phyloP scores from a whole-genome alignment of 2,113 vertebrate genomes.

The Myiopsitta monachus region DNA sequence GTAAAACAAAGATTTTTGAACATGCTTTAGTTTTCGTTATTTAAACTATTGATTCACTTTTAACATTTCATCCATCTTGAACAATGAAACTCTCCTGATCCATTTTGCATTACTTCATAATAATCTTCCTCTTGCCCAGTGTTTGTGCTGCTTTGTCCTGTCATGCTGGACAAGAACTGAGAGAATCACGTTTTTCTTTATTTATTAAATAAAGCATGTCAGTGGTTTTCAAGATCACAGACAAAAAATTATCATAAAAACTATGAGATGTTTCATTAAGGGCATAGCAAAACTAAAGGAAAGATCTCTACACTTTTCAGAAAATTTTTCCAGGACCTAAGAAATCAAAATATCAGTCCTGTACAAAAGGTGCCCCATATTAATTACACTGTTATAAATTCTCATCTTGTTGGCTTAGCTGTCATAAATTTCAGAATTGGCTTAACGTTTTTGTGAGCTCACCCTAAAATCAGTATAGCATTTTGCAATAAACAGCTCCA shows the following conservation, averaged over 20 bases:
- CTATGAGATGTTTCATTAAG: background rate
- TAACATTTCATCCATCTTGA: background rate
- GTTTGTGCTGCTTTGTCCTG: background rate
- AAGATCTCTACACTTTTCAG: background rate
- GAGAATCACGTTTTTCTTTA: background rate
- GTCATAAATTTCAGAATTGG: background rate
- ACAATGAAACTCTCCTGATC: background rate
- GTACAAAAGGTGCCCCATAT: background rate
- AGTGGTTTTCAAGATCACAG: background rate
- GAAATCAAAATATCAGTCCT: background rate
- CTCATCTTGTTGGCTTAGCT: background rate
- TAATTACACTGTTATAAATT: background rate
- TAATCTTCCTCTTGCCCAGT: background rate
- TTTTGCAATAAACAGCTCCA: background rate
- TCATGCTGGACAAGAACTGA: background rate
- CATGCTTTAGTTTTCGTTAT: background rate
- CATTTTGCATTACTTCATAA: background rate
- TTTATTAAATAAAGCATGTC: background rate
- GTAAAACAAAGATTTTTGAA: background rate
- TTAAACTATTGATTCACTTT: slow-evolving; percentile 1
- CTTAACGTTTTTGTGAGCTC: accelerated
- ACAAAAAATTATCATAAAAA: background rate
- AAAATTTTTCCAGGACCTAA: background rate
- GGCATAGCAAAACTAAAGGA: background rate
- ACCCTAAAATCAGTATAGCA: background rate